Conservation (phyloP, 2,888 invertebrate genomes). For the Sabellastarte sp. region DNA sequence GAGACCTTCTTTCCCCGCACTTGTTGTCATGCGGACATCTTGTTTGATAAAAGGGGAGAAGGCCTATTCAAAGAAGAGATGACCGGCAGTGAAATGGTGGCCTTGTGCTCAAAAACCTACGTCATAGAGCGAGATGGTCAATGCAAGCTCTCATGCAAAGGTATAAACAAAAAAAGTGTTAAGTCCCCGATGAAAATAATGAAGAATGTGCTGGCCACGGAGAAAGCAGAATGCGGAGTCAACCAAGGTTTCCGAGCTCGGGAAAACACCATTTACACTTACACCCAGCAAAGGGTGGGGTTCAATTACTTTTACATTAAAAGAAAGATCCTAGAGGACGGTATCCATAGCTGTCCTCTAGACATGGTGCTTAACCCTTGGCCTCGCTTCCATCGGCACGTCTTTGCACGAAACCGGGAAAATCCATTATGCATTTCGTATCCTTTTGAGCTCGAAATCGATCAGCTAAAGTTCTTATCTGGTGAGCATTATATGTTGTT, state of each 20-base stretch:
- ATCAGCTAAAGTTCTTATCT: too few relatives aligned
- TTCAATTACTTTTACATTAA: not conserved
- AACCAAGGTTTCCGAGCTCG: not conserved
- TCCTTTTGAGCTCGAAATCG: too few relatives aligned
- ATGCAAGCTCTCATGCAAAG: not conserved
- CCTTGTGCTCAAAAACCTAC: constrained; percentile 2
- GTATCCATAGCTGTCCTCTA: not conserved
- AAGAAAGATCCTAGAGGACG: not conserved
- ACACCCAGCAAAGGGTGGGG: not conserved
- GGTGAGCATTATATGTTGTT: too few relatives aligned
- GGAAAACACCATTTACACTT: not conserved
- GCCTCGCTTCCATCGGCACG: too few relatives aligned
- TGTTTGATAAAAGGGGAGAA: not conserved
- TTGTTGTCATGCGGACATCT: constrained; percentile 1
- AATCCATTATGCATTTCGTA: too few relatives aligned
- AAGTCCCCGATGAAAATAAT: too few relatives aligned
- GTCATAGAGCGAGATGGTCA: not conserved
- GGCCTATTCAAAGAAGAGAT: not conserved
- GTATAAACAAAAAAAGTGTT: not conserved
- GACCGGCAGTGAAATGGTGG: not conserved
- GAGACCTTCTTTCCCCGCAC: not conserved
- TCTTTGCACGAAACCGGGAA: too few relatives aligned
- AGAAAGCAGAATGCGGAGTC: too few relatives aligned
- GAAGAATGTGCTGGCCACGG: too few relatives aligned
- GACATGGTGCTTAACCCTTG: not conserved